Base-by-base conservation (phyloP, 2,888 invertebrate species). In the Archips crataeganus region DNA sequence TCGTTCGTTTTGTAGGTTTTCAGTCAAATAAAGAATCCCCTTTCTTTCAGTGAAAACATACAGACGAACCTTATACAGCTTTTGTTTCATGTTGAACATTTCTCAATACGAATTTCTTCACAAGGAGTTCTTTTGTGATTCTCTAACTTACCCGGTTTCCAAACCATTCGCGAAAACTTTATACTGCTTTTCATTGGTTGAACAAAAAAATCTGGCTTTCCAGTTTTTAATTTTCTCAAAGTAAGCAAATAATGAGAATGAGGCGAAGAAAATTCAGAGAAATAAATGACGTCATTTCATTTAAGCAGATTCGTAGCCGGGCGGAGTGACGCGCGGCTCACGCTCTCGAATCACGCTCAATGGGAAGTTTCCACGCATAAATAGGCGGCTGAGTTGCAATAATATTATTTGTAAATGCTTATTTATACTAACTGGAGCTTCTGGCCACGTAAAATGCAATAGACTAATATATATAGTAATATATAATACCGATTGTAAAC, bases 161-260 rank as follows among this genome's bases (percentile, higher is more conserved):
- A 11, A 66, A 71, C 65, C 34, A 51, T 10, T 42, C 57, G 3
- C 11, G 45, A 54, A 62, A 71, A 66, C 71, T 71, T 66, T 67
- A 39, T 23, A 45, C 34, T 10, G 65, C 23, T 65, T 65, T 65
- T 39, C 51, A 51, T 42, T 2, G 67, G 45, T 34, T 54, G 39
- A 73, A 73, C 73, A 68, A 68, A 68, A 63, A n/a, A 68, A 42
- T 45, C 23, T 49, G 54, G n/a, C 62, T 32, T 68, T 68, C 47
- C 36, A 68, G 67, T 73, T 73, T 47, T 72, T 62, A 54, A 68
- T 73, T 73, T 73, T 67, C 36, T 39, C 62, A 59, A 72, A 68
- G 63, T 72, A 68, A 68, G 72, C 72, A 63, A 59, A 68, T 69
- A 73, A 73, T 73, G 63, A 63, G 59, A 73, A 68, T 54, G 63